Percentiles rank a stretch among this genome's conserved stretches.
These are phyloP conservation scores for Spinus pinus DNA, from an alignment of 2,797 vertebrate species.

Conservation along the genomic window DNA sequence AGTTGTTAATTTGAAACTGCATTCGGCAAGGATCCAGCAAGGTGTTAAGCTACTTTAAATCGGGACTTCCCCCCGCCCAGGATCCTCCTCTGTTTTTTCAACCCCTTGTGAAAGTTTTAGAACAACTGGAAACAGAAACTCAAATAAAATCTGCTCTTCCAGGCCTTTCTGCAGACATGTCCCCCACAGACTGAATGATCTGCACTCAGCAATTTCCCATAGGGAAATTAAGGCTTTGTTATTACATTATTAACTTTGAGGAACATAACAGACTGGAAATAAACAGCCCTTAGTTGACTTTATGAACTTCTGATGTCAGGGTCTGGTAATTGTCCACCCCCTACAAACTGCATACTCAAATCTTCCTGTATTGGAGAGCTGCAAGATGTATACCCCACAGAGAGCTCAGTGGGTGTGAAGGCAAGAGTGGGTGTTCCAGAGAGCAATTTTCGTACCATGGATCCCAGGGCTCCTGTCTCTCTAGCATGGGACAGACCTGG, in stretches of 20 bases:
- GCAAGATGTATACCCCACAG: not conserved
- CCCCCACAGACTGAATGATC: not conserved
- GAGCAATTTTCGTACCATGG: not conserved
- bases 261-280: not conserved
- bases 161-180: not conserved
- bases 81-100: not conserved
- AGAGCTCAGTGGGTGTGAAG: not conserved
- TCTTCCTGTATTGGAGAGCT: not conserved
- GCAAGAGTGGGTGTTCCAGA: not conserved
- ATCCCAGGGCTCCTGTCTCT: not conserved
- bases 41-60: constrained; percentile 13
- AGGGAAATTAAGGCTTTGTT: not conserved
- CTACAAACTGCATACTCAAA: not conserved
- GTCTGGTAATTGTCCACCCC: not conserved
- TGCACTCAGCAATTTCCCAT: not conserved
- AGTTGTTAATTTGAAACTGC: constrained; percentile 11
- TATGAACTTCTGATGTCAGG: not conserved
- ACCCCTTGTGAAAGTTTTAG: not conserved
- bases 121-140: not conserved
- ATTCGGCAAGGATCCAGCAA: not conserved
- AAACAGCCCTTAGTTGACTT: not conserved
- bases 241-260: not conserved
- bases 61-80: not conserved
- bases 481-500: not conserved
- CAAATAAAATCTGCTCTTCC: not conserved